Evolutionary conservation across 1,140 invertebrate genomes (phyloP).

Genomic region (Fopius arisanus): DNA sequence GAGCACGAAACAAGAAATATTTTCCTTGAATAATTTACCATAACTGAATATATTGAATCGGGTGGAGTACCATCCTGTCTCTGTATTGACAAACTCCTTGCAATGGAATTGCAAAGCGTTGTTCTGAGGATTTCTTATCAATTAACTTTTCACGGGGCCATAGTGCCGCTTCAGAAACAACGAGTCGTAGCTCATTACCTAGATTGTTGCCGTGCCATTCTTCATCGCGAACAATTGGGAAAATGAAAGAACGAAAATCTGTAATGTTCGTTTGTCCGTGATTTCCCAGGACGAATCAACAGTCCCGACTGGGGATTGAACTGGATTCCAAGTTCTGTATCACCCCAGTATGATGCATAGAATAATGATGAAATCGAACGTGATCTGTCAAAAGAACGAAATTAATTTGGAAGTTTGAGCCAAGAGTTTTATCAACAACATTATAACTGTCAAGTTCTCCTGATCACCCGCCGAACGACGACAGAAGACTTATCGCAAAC

Average conservation of each 20-base stretch:
- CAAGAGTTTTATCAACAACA: not conserved
- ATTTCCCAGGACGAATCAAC: not conserved
- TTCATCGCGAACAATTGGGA: no score
- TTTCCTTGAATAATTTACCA: constrained; percentile 14
- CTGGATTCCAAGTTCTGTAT: not conserved
- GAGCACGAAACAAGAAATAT: not conserved
- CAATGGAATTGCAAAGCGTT: not conserved
- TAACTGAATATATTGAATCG: constrained; percentile 6
- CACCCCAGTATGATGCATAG: not conserved
- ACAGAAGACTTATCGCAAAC: not conserved
- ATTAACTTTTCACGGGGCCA: not conserved
- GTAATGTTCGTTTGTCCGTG: no score
- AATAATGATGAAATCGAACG: not conserved
- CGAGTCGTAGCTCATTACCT: not conserved
- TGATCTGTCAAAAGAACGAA: not conserved
- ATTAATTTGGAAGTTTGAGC: not conserved
- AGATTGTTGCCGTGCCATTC: not conserved
- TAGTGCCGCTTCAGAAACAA: no score
- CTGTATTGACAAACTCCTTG: not conserved
- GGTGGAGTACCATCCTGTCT: not conserved
- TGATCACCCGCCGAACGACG: not conserved
- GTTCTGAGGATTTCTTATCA: not conserved
- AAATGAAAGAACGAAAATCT: no score
- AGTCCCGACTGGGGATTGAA: not conserved
- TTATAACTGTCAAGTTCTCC: not conserved